Evolutionary conservation across 2,113 vertebrate species (phyloP).

Genomic region (Prinia subflava): DNA sequence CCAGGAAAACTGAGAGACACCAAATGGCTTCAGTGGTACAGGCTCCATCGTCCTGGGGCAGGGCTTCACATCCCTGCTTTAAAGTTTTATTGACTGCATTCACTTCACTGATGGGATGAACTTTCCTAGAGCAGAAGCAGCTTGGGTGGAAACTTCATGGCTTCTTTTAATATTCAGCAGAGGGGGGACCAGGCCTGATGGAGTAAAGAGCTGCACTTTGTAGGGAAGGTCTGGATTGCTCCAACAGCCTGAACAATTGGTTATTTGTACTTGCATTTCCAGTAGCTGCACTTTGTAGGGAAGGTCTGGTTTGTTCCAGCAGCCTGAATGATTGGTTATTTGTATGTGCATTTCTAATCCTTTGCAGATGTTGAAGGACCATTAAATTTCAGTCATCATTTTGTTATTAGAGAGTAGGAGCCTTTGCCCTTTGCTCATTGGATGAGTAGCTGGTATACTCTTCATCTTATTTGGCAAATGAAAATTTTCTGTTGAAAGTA

Average conservation of each 20-base stretch:
- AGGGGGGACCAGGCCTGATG: not conserved
- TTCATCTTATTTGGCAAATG: not conserved
- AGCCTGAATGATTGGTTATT: slow-evolving; percentile 34
- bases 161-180: slow-evolving; percentile 43
- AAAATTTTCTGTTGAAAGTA: not conserved
- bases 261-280: not conserved
- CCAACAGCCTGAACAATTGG: slow-evolving; percentile 5
- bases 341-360: not conserved
- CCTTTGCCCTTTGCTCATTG: not conserved
- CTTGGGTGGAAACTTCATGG: not conserved
- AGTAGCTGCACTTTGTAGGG: not conserved
- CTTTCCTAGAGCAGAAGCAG: not conserved
- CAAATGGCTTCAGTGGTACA: not conserved
- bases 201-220: not conserved
- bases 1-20: not conserved
- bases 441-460: not conserved
- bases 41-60: not conserved
- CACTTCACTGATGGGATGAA: not conserved
- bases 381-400: not conserved
- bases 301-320: not conserved
- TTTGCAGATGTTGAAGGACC: not conserved
- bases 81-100: not conserved
- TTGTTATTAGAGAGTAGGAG: not conserved
- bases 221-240: not conserved
- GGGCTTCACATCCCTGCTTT: not conserved